phyloP scores from a whole-genome alignment of 2,888 invertebrate genomes.

The Tachystola acroxantha region DNA sequence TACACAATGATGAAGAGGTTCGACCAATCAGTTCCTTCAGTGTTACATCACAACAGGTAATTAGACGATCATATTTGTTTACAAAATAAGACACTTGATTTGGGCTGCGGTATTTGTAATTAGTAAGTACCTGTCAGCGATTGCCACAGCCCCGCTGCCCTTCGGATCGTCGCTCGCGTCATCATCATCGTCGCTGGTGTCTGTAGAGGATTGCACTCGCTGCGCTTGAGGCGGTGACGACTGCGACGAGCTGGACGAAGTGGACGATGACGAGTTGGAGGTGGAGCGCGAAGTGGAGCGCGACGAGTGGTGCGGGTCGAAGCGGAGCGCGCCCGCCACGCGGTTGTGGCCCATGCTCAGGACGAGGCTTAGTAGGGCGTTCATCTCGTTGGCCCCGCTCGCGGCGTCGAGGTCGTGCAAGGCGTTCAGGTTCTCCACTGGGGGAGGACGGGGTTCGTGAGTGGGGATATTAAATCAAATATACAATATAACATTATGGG shows the following conservation, averaged over 20 bases:
- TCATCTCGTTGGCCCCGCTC: conserved; percentile 67
- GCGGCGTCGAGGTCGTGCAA: conserved; percentile 54
- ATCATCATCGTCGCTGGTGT: neutral
- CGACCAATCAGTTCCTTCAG: too few species aligned
- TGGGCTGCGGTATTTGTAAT: too few species aligned
- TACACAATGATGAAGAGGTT: too few species aligned
- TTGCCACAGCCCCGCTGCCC: neutral
- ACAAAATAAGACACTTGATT: too few species aligned
- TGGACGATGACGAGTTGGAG: conserved; percentile 3
- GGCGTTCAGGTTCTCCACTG: conserved; percentile 44
- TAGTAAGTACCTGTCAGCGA: neutral
- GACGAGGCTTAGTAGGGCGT: conserved; percentile 65
- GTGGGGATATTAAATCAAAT: too few species aligned
- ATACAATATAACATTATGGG: too few species aligned
- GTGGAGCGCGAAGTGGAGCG: neutral
- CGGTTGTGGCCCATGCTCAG: conserved; percentile 66
- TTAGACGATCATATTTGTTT: too few species aligned
- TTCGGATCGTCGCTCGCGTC: conserved; percentile 7
- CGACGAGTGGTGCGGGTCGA: conserved; percentile 34
- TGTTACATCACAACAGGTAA: too few species aligned
- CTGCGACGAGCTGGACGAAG: conserved; percentile 4
- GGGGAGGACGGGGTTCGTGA: too few species aligned
- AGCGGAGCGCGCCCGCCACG: conserved; percentile 58
- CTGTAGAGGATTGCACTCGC: neutral
- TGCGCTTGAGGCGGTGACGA: neutral